Evolutionary conservation across 2,113 vertebrate genomes (phyloP).

Genomic region (Ascaphus truei): DNA sequence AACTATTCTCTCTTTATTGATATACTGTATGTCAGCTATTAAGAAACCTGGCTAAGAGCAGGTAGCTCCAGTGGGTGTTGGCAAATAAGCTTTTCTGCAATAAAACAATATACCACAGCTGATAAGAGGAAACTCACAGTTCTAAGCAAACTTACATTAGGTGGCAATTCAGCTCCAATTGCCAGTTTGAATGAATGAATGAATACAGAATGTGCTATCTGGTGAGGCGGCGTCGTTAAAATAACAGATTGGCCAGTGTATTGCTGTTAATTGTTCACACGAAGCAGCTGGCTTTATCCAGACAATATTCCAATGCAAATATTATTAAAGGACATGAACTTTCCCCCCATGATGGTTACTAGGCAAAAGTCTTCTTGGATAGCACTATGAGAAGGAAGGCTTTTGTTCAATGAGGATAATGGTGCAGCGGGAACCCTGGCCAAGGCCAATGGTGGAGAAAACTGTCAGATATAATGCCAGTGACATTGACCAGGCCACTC

Average conservation of each 20-base stretch:
- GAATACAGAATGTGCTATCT: constrained; percentile 34
- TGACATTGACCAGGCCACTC: too few relatives aligned
- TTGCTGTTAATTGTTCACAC: constrained; percentile 32
- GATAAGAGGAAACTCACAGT: neutral
- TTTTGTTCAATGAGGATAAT: too few relatives aligned
- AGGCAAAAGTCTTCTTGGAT: too few relatives aligned
- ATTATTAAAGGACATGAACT: constrained; percentile 20
- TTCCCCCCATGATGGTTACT: constrained; percentile 16
- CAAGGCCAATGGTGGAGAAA: too few relatives aligned
- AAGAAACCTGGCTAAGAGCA: neutral
- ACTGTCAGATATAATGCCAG: too few relatives aligned
- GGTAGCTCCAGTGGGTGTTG: constrained; percentile 9
- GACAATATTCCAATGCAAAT: constrained; percentile 33
- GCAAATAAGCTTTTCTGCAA: constrained; percentile 18
- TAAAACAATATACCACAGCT: constrained; percentile 22
- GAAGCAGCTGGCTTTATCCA: constrained; percentile 33
- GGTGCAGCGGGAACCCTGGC: too few relatives aligned
- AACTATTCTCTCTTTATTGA: neutral
- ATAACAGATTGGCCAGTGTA: constrained; percentile 26
- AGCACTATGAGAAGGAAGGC: too few relatives aligned
- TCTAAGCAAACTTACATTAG: neutral
- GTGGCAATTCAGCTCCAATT: neutral
- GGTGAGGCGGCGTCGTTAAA: constrained; percentile 18
- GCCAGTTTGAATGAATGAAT: neutral
- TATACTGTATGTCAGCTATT: neutral